Percentiles rank a stretch among this genome's conserved stretches.
phyloP scores from a whole-genome alignment of 1,140 invertebrate species.

The Ceratina australensis region DNA sequence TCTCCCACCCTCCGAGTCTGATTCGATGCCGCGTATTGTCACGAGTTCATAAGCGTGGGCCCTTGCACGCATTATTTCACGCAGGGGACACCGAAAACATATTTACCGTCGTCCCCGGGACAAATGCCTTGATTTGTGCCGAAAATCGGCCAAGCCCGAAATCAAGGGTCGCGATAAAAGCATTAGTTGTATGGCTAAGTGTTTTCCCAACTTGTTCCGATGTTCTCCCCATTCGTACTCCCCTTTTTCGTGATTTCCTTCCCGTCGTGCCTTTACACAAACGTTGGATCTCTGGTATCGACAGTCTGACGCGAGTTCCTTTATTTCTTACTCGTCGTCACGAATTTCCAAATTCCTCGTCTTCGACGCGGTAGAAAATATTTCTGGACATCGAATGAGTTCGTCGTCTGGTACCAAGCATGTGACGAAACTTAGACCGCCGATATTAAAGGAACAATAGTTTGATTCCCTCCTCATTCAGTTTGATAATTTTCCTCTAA shows the following conservation, averaged over 20 bases:
- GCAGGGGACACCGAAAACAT: conserved; percentile 68
- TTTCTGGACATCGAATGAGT: background rate
- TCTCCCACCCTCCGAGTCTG: conserved; percentile 48
- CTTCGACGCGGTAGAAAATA: background rate
- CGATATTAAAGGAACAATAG: conserved; percentile 8
- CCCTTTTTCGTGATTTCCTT: conserved; percentile 41
- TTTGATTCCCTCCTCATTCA: background rate
- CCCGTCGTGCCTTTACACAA: conserved; percentile 36
- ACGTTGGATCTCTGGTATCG: conserved; percentile 56
- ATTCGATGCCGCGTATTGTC: conserved; percentile 59
- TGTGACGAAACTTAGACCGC: background rate
- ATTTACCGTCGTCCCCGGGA: conserved; percentile 66
- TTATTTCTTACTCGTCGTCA: conserved; percentile 20
- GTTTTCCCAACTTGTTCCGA: conserved; percentile 68
- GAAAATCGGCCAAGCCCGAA: conserved; percentile 57
- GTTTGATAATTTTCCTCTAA: conserved; percentile 12
- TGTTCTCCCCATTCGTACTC: conserved; percentile 11
- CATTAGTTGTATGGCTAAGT: conserved; percentile 69
- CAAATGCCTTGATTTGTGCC: conserved; percentile 75
- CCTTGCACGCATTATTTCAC: conserved; percentile 63
- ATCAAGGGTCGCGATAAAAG: conserved; percentile 72
- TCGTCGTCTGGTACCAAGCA: background rate
- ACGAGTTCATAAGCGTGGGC: conserved; percentile 37
- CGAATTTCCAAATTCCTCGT: background rate
- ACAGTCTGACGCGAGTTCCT: conserved; percentile 42